Percentiles rank a stretch among this genome's conserved stretches.
Conservation (phyloP, 2,888 invertebrate species). For the Chymomyza fuscimana region DNA sequence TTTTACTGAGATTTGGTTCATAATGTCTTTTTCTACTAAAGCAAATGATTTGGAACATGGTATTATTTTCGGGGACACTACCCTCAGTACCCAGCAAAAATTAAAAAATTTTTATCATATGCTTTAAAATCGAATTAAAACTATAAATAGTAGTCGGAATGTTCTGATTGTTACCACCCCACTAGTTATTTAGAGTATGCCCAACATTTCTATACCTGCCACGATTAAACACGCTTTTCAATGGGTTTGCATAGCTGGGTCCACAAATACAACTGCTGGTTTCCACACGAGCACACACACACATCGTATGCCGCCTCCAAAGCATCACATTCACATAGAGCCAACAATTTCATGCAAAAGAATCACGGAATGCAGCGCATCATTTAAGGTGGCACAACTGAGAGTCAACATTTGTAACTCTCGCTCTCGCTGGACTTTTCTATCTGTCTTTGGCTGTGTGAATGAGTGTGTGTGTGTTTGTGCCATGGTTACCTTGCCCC, state of each 20-base stretch:
- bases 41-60: too few relatives aligned
- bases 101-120: too few relatives aligned
- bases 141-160: too few relatives aligned
- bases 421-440: background rate
- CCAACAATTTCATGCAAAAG: background rate
- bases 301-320: background rate
- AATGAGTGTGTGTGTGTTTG: background rate
- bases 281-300: background rate
- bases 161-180: too few relatives aligned
- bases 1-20: too few relatives aligned
- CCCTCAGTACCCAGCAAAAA: too few relatives aligned
- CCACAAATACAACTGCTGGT: background rate
- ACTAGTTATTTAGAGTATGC: background rate
- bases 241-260: background rate
- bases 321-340: background rate
- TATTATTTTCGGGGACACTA: too few relatives aligned
- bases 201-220: background rate
- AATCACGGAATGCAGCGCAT: background rate
- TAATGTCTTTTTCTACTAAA: too few relatives aligned
- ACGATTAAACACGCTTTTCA: background rate
- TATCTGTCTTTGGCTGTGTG: background rate
- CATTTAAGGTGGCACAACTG: background rate
- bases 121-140: too few relatives aligned
- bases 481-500: background rate
- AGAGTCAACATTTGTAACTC: background rate